phyloP scores from a whole-genome alignment of 2,797 vertebrate species.

The Micromesistius poutassou region DNA sequence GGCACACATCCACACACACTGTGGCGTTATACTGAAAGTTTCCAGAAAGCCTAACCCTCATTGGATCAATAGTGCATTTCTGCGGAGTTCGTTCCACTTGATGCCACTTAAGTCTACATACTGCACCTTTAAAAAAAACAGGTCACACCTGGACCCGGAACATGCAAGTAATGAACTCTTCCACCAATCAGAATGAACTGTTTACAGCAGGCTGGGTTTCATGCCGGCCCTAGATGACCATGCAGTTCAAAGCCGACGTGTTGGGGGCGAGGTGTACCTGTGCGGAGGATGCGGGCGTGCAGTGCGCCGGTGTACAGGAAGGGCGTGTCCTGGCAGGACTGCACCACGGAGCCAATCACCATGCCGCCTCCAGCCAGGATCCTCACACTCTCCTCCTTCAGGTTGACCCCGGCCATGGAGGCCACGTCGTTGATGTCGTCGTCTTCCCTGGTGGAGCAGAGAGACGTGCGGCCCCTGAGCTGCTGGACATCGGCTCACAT shows the following conservation, averaged over 20 bases:
- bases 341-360: constrained; percentile 78
- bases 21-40: no score
- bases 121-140: no score
- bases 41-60: no score
- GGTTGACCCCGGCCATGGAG: constrained; percentile 86
- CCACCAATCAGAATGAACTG: not conserved
- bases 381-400: constrained; percentile 83
- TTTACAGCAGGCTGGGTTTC: not conserved
- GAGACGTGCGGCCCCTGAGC: constrained; percentile 13
- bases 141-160: no score
- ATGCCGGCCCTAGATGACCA: not conserved
- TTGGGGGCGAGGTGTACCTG: constrained; percentile 70
- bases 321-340: constrained; percentile 84
- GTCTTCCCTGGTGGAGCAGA: constrained; percentile 82
- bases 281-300: constrained; percentile 77
- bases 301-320: constrained; percentile 77
- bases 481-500: not conserved
- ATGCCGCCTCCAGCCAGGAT: constrained; percentile 74
- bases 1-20: no score
- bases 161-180: not conserved
- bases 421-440: constrained; percentile 89
- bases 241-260: no score
- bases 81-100: no score
- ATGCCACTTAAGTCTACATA: no score
- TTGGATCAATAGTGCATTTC: no score